These are phyloP conservation scores for Sardinella longiceps DNA, from an alignment of 2,797 vertebrate species.

Conservation along the genomic window DNA sequence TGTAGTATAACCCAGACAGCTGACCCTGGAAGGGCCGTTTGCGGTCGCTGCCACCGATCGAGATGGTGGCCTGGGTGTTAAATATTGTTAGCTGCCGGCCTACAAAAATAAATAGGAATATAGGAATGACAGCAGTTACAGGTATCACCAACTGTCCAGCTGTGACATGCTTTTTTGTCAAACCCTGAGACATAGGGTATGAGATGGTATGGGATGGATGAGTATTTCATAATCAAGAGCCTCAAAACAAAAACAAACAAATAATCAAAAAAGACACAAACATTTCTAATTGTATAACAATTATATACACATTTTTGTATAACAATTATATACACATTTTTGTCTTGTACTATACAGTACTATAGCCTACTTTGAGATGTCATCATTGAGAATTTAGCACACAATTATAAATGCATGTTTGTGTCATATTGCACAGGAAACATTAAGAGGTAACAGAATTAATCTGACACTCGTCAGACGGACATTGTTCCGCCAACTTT, in stretches of 20 bases:
- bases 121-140: constrained; percentile 42
- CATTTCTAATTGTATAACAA: no score
- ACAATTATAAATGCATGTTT: not conserved
- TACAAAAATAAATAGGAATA: constrained; percentile 64
- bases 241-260: not conserved
- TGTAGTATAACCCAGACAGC: constrained; percentile 97
- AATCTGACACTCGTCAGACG: no score
- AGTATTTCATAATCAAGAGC: not conserved
- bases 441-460: not conserved
- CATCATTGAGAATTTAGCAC: no score
- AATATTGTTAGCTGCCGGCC: constrained; percentile 99
- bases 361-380: not conserved
- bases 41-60: constrained; percentile 91
- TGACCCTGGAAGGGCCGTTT: constrained; percentile 95
- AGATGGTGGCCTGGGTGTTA: constrained; percentile 98
- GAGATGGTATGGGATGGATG: not conserved
- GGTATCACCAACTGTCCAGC: not conserved
- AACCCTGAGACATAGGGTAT: not conserved
- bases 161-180: not conserved
- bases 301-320: not conserved
- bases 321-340: not conserved
- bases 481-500: no score
- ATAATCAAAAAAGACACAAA: no score
- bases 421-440: not conserved
- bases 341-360: no score